These are phyloP conservation scores for Tricholaema leucomelas DNA, from an alignment of 2,113 vertebrate genomes.

Conservation along the genomic window DNA sequence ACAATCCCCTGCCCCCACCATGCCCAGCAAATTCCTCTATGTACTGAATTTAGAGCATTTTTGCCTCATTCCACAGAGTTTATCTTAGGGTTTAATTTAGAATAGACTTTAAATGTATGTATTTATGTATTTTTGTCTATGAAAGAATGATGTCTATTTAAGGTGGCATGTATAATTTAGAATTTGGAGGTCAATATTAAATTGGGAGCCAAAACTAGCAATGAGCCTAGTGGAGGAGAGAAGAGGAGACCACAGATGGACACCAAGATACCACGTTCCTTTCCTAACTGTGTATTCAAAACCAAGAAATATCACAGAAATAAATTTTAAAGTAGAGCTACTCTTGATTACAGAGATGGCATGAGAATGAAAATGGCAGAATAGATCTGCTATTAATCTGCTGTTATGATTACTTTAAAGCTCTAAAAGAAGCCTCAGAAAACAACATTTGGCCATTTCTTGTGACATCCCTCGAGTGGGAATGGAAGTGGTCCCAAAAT, in stretches of 20 bases:
- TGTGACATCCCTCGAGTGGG: conserved; percentile 7
- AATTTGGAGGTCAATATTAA: neutral
- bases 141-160: neutral
- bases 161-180: neutral
- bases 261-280: neutral
- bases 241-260: neutral
- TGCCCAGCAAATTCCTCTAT: neutral
- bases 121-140: neutral
- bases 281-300: neutral
- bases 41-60: neutral
- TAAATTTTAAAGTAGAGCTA: conserved; percentile 11
- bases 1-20: neutral
- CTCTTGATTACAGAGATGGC: conserved; percentile 33
- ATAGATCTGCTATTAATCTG: conserved; percentile 44
- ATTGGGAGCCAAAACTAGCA: neutral
- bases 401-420: conserved; percentile 26
- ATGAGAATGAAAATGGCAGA: conserved; percentile 18
- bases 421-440: conserved; percentile 22
- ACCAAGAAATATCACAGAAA: neutral
- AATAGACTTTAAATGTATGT: neutral
- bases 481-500: conserved; percentile 23
- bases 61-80: neutral
- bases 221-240: neutral
- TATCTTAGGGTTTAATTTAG: neutral
- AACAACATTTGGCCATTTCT: conserved; percentile 33